Base-by-base conservation (phyloP, 2,888 invertebrate genomes). In the Spodoptera picta region DNA sequence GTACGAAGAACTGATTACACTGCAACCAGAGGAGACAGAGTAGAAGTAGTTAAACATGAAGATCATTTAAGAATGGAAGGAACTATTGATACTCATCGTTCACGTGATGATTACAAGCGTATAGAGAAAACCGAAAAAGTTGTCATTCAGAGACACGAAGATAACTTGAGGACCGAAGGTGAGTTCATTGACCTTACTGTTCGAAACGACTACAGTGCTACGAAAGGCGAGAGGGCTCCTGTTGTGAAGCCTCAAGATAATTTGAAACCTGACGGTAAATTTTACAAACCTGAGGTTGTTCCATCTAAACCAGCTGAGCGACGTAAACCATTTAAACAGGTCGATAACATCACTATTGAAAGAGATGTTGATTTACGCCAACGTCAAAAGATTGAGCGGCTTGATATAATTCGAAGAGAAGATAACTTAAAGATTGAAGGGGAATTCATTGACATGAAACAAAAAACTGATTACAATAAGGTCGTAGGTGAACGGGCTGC, bases 51-150 rank as follows among this genome's bases (percentile, higher is more conserved):
- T 2, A 95, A 86, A 80, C 96, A 95, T 73, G 95, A 96, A 86
- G 97, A 97, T 84, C 96, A 97, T 83, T 88, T 97, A 2, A 95
- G 94, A 83, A 95, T 97, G 95, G 96, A 96, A 86, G 97, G 97
- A 1, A 95, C 92, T 54, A 95, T 96, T 56, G 94, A 95, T 70
- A 83, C 90, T 10, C 92, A 90, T 75, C 92, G 95, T 27, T 93
- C 95, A 14, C 91, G 95, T 57, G 95, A 95, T 79, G 96, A 96
- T 77, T 95, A 94, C 77, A 95, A 95, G 73, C 94, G 92, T 57
- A 91, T 95, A 14, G 94, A 95, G 51, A 95, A 88, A 76, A 92
- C 94, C 63, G 95, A 96, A 84, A 93, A 94, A 73, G 90, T 94
- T 12, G 87, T 94, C 5, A 94, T 95, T 48, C 91, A 92, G 55